Conservation (phyloP, 2,113 vertebrate genomes). For the Oostethus manadensis region DNA sequence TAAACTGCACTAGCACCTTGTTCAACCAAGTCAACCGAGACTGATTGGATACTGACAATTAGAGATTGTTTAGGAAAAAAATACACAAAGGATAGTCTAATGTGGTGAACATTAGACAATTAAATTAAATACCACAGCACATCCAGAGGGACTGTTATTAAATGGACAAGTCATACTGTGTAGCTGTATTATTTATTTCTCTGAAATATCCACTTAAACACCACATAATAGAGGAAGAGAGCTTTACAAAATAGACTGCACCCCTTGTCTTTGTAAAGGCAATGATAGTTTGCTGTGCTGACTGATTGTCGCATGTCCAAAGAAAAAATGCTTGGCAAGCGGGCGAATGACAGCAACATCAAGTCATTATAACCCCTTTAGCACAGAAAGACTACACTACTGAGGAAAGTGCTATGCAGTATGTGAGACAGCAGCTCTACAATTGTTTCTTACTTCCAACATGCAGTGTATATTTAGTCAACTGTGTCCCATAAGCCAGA, state of each 20-base stretch:
- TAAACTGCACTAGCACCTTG: constrained; percentile 25
- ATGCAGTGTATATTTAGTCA: too few species aligned
- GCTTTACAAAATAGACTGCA: neutral
- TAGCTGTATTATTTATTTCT: constrained; percentile 1
- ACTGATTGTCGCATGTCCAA: constrained; percentile 12
- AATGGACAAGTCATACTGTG: neutral
- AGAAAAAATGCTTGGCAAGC: constrained; percentile 33
- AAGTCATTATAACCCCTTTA: constrained; percentile 19
- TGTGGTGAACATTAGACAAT: neutral
- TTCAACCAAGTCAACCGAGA: neutral
- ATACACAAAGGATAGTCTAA: neutral
- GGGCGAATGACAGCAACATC: constrained; percentile 27
- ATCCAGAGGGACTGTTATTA: neutral
- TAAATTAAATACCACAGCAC: constrained; percentile 17
- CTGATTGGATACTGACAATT: neutral
- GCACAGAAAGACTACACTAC: constrained; percentile 27
- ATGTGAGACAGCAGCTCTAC: neutral
- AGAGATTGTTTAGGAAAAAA: neutral
- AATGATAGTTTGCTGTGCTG: neutral
- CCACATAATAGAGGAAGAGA: constrained; percentile 1
- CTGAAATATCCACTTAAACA: neutral
- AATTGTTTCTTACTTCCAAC: neutral
- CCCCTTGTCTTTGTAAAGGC: neutral
- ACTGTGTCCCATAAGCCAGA: too few species aligned
- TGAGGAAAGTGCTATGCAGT: neutral